Evolutionary conservation across 2,113 vertebrate species (phyloP).

Genomic region (Nycticryphes semicollaris): DNA sequence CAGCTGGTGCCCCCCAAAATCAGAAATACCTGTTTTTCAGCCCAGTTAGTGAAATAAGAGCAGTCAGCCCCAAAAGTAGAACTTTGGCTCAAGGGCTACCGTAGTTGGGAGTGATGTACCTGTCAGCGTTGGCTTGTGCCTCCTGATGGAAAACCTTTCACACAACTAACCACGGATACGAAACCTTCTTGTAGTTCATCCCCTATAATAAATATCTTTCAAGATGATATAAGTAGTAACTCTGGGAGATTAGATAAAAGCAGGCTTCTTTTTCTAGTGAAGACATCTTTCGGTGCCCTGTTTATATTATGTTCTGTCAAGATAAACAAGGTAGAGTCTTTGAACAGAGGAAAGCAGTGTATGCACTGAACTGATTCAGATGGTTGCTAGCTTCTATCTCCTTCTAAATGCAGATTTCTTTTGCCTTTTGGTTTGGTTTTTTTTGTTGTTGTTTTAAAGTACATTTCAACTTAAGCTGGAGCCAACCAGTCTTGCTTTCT

Average conservation of each 20-base stretch:
- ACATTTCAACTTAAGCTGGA: constrained; percentile 43
- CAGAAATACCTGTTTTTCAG: background rate
- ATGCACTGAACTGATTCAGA: background rate
- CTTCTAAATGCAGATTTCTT: constrained; percentile 12
- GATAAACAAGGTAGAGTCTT: background rate
- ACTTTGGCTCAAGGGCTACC: background rate
- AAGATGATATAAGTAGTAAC: background rate
- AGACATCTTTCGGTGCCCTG: background rate
- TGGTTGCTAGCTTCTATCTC: background rate
- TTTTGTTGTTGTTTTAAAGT: background rate
- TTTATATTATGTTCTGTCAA: background rate
- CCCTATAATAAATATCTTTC: background rate
- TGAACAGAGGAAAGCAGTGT: background rate
- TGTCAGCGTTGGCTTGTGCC: background rate
- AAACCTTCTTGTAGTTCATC: background rate
- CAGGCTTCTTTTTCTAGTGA: background rate
- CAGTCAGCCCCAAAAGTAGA: background rate
- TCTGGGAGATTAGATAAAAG: background rate
- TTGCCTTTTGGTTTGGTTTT: too few species aligned
- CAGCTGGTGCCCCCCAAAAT: background rate
- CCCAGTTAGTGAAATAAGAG: background rate
- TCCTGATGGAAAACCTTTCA: background rate
- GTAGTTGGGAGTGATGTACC: background rate
- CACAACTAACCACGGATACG: background rate
- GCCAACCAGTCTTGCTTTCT: constrained; percentile 45